Evolutionary conservation across 2,113 vertebrate genomes (phyloP), one percentile per base, ranked within the genome.

Genomic region (Poeciliopsis retropinna): DNA sequence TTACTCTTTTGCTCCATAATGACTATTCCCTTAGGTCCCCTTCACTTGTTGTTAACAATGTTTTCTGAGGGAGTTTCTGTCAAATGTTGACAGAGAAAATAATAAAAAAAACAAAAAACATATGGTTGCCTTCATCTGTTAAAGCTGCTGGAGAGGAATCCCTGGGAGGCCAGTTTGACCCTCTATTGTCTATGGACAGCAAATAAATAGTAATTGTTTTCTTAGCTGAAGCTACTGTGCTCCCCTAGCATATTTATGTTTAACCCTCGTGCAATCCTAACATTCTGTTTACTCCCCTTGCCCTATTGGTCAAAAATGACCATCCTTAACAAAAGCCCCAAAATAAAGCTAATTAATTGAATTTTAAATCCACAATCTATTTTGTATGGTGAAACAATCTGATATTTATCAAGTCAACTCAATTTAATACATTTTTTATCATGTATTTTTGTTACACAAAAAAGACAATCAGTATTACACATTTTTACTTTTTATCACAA

Each of bases 11-110:
- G 70, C 76, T 76, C 75, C 88, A 89, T 79, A 87, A 79, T 80
- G 30, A 28, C 72, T 44, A 12, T 64, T 86, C 89, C 84, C 75
- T 12, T 73, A 70, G 88, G 44, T 73, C 83, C 71, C 65, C 84
- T 81, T 91, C 86, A 91, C 92, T 86, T 93, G 87, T 85, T 93
- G 86, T 85, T 90, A 85, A 83, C 75, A 72, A 64, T 19, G 13
- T 85, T 86, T 85, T 87, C 74, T 64, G 25, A 34, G 68, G 76
- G 79, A 34, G 37, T 64, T 85, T 86, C 86, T 87, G 85, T 88
- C 86, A 82, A 89, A 73, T 64, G 70, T 78, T 87, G 88, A 87
- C 88, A 85, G 64, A 79, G 67, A 85, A 41, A 67, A 30, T 3
- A 30, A 30, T 1, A 1, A 7, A 7, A 32, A 32, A 32, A 32